Conservation (phyloP, 2,888 invertebrate genomes). For the Galerucella nymphaeae region DNA sequence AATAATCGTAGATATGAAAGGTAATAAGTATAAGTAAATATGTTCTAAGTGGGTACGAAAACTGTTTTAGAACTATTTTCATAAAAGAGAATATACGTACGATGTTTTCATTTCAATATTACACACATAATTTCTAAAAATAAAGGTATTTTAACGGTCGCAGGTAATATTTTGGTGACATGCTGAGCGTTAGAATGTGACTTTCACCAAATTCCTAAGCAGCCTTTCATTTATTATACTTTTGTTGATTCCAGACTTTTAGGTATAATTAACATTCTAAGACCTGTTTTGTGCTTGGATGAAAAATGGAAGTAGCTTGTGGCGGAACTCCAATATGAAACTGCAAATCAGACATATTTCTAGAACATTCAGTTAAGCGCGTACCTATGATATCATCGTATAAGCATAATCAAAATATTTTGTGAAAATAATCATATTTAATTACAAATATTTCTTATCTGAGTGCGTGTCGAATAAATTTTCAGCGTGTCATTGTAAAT, state of each 20-base stretch:
- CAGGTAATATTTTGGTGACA: conserved; percentile 18
- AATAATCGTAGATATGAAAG: too few species aligned
- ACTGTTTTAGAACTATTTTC: background rate
- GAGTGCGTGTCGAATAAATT: background rate
- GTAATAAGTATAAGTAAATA: too few species aligned
- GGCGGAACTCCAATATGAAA: conserved; percentile 37
- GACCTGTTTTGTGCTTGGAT: conserved; percentile 18
- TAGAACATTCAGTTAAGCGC: conserved; percentile 36
- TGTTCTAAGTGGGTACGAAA: background rate
- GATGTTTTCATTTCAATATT: background rate
- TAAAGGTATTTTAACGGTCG: conserved; percentile 4
- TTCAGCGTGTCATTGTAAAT: conserved; percentile 23
- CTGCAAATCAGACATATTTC: conserved; percentile 38
- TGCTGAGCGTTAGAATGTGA: conserved; percentile 6
- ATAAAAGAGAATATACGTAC: too few species aligned
- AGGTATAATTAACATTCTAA: conserved; percentile 18
- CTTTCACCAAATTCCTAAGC: background rate
- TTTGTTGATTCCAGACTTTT: background rate
- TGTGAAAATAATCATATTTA: conserved; percentile 12
- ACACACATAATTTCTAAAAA: background rate
- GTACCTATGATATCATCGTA: conserved; percentile 30
- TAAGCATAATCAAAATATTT: background rate
- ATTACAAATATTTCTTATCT: background rate
- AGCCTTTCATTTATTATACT: background rate
- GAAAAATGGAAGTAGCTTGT: conserved; percentile 31